phyloP scores from a whole-genome alignment of 2,113 vertebrate species.

The Gobio gobio region DNA sequence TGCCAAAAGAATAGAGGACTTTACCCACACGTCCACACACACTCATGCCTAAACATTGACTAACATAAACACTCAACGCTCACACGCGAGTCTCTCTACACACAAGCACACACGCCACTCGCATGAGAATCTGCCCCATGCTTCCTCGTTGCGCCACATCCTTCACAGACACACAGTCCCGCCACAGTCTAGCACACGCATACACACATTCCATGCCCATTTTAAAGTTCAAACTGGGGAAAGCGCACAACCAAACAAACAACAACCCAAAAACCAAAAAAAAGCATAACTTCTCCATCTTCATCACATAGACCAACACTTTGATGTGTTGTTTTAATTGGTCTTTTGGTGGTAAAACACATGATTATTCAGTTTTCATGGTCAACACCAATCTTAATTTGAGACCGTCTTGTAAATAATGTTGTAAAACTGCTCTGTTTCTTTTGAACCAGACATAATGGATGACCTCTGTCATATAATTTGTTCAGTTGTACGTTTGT shows the following conservation, averaged over 20 bases:
- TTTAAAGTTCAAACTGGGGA: slow-evolving; percentile 19
- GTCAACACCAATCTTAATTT: slow-evolving; percentile 30
- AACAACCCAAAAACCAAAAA: background rate
- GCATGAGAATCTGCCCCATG: slow-evolving; percentile 37
- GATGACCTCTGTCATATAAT: background rate
- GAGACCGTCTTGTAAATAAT: slow-evolving; percentile 16
- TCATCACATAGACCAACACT: background rate
- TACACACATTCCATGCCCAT: slow-evolving; percentile 35
- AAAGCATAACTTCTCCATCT: background rate
- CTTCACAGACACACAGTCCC: slow-evolving; percentile 54
- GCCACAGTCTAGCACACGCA: slow-evolving; percentile 54
- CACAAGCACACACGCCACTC: slow-evolving; percentile 50
- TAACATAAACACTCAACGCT: slow-evolving; percentile 64
- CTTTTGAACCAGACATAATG: background rate
- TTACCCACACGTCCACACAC: background rate
- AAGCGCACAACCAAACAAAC: slow-evolving; percentile 26
- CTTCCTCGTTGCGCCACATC: slow-evolving; percentile 30
- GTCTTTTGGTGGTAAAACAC: slow-evolving; percentile 1
- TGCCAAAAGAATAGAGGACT: slow-evolving; percentile 70
- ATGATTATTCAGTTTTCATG: slow-evolving; percentile 26
- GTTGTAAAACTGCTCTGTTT: slow-evolving; percentile 6
- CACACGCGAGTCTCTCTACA: slow-evolving; percentile 61
- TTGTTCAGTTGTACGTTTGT: background rate
- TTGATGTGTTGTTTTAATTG: slow-evolving; percentile 26
- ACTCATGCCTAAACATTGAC: slow-evolving; percentile 57